A percentile compares a stretch with the other conserved stretches of the same genome.
Conservation (phyloP, 2,888 invertebrate genomes). For the Petrolisthes manimaculis region DNA sequence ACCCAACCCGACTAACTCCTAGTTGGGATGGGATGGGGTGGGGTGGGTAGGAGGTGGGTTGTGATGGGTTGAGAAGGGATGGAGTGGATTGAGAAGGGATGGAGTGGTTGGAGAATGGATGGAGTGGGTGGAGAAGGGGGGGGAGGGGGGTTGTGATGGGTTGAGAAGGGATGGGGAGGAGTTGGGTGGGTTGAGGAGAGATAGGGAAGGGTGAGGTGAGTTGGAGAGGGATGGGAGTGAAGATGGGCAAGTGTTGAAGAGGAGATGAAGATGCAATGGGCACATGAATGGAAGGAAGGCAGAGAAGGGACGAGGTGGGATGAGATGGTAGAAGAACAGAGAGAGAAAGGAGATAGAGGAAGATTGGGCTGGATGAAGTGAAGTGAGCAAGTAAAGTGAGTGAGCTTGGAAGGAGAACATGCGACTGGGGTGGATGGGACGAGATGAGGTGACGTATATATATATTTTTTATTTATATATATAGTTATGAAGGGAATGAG, state of each 20-base stretch:
- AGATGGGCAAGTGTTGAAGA: too few species aligned
- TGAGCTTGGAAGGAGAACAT: background rate
- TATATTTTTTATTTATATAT: conserved; percentile 30
- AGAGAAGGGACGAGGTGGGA: background rate
- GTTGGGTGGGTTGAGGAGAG: background rate
- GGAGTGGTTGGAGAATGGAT: background rate
- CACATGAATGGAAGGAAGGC: background rate
- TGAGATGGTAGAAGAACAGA: background rate
- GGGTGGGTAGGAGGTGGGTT: background rate
- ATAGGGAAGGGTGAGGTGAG: background rate
- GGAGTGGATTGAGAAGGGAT: background rate
- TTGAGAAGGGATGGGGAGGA: background rate
- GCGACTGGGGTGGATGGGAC: background rate
- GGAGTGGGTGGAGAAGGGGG: background rate
- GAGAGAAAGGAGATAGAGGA: background rate
- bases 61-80: background rate
- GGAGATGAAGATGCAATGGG: background rate
- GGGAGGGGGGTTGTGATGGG: background rate
- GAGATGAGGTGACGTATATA: conserved; percentile 25
- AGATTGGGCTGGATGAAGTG: background rate
- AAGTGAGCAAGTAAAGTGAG: background rate
- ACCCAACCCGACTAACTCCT: background rate
- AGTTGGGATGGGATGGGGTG: background rate
- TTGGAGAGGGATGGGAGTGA: background rate
- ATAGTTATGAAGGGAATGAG: too few species aligned